A percentile compares a stretch with the other conserved stretches of the same genome.
phyloP scores from a whole-genome alignment of 2,797 vertebrate species.

The Carcharodon carcharias region DNA sequence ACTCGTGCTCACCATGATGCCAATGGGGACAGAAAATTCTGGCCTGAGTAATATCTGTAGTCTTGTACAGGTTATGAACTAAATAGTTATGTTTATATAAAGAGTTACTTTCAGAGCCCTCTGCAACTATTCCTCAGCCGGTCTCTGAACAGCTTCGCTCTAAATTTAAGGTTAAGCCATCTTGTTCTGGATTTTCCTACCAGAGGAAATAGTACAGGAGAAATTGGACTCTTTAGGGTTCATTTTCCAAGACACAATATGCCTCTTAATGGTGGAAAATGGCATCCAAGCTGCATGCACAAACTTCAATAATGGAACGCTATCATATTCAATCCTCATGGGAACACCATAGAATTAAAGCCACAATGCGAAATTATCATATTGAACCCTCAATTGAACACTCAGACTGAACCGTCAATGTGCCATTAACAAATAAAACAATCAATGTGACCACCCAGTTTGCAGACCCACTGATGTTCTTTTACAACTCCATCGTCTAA shows the following conservation, averaged over 20 bases:
- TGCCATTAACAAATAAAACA: neutral
- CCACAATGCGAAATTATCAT: neutral
- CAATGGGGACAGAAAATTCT: too few relatives aligned
- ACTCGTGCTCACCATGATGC: too few relatives aligned
- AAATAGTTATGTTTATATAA: too few relatives aligned
- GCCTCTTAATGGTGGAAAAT: neutral
- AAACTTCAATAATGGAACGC: neutral
- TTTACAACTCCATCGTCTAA: neutral
- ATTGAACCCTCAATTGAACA: neutral
- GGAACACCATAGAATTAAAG: neutral
- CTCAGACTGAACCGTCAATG: neutral
- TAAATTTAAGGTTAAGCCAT: neutral
- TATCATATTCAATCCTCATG: neutral
- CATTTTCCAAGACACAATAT: neutral
- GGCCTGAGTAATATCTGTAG: too few relatives aligned
- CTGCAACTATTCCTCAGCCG: too few relatives aligned
- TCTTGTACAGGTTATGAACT: too few relatives aligned
- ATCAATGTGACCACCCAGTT: neutral
- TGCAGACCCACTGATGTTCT: neutral
- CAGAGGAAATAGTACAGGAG: neutral
- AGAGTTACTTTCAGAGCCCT: too few relatives aligned
- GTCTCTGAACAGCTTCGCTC: neutral
- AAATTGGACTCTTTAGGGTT: neutral
- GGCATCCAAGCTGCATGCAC: neutral
- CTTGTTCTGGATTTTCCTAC: neutral